A percentile compares a stretch with the other conserved stretches of the same genome.
Conservation (phyloP, 2,888 invertebrate genomes). For the Ectemnius lituratus region DNA sequence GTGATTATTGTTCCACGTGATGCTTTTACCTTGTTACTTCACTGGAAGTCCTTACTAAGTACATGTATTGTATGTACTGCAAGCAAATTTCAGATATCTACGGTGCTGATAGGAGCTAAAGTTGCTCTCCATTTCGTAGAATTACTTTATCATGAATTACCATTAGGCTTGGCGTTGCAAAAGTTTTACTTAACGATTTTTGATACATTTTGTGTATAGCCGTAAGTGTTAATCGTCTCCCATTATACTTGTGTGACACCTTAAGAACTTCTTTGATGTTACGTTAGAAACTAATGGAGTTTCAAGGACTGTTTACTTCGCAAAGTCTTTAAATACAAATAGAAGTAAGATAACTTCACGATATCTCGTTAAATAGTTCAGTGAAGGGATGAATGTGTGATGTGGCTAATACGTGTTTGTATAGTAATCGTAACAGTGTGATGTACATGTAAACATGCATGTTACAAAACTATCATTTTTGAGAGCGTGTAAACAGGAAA, state of each 20-base stretch:
- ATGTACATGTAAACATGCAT: constrained; percentile 27
- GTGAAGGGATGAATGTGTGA: not conserved
- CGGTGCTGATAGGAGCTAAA: constrained; percentile 35
- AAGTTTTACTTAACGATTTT: constrained; percentile 35
- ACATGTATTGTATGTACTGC: not conserved
- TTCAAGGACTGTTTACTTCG: constrained; percentile 21
- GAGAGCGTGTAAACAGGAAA: constrained; percentile 46
- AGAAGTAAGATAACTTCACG: constrained; percentile 7
- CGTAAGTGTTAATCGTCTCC: constrained; percentile 29
- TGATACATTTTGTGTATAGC: constrained; percentile 7
- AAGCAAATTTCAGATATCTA: constrained; percentile 13
- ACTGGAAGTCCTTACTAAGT: constrained; percentile 1
- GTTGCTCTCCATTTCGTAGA: constrained; percentile 9
- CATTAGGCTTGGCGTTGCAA: too few species aligned
- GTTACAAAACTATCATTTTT: constrained; percentile 36
- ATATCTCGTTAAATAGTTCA: constrained; percentile 15
- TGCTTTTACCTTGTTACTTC: too few species aligned
- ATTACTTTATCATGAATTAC: constrained; percentile 14
- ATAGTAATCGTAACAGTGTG: constrained; percentile 33
- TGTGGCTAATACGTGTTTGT: constrained; percentile 25
- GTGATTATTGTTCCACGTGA: not conserved
- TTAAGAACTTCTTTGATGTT: constrained; percentile 23
- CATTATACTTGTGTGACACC: constrained; percentile 20
- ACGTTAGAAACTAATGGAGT: constrained; percentile 28
- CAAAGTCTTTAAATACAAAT: constrained; percentile 19